Base-by-base conservation (phyloP, 2,113 vertebrate species). In the Vimba vimba region DNA sequence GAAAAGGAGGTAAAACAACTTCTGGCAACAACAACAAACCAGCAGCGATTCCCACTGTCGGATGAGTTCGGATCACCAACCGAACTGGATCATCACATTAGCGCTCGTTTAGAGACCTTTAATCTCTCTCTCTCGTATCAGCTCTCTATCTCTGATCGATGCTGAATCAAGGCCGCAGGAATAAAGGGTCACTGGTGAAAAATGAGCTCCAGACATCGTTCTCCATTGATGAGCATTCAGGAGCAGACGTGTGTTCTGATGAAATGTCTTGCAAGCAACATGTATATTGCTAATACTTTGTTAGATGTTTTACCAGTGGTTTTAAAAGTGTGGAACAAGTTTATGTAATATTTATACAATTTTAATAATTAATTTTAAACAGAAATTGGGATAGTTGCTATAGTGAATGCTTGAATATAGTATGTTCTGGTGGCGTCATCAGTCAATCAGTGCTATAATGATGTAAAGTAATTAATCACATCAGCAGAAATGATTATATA, bases 31-130 rank as follows among this genome's bases (percentile, higher is more conserved):
- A 33, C 33, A 33, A 33, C 33, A 33, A 55, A 4, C 9, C 50
- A 21, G 45, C 43, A 73, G 27, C 9, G 60, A 59, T 8, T 69
- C 21, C 21, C 59, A 27, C 45, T 36, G 47, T 85, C 73, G 85
- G 77, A 45, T 59, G 33, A 43, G 77, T 43, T 79, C 60, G 55
- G 19, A 57, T 57, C 55, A 19, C 52, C 0, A 69, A n/a, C 64
- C 8, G 23, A 76, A 76, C 83, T 89, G 86, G 89, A 90, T 84
- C 86, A 88, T 87, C 88, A 87, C 91, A 91, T 93, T 92, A 91
- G 69, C 59, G 80, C 66, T 87, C 87, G n/a, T 88, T 89, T 89
- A 79, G 69, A 90, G 89, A 66, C 83, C 78, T 45, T 59, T 69
- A 45, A 43, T 84, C 59, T 68, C 11, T 30, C 62, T 57, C 55